A percentile compares a stretch with the other conserved stretches of the same genome.
Conservation (phyloP, 2,888 invertebrate genomes). For the Amiota minor region DNA sequence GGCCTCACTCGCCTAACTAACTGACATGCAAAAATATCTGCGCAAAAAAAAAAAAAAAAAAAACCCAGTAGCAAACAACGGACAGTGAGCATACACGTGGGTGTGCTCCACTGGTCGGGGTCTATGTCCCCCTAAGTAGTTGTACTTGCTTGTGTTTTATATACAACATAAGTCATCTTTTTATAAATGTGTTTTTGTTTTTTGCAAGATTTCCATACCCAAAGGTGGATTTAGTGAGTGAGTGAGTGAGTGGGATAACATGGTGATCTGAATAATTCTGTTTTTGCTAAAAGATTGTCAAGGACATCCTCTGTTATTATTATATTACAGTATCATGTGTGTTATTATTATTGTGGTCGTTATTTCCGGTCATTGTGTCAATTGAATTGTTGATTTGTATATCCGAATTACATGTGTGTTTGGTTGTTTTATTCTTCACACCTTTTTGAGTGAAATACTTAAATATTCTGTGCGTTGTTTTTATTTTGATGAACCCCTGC, state of each 20-base stretch:
- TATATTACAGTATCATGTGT: no score
- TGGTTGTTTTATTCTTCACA: not conserved
- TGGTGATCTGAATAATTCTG: not conserved
- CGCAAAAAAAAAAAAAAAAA: not conserved
- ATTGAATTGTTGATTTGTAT: slow-evolving; percentile 14
- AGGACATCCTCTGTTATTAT: no score
- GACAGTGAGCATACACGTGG: not conserved
- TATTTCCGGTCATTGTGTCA: slow-evolving; percentile 9
- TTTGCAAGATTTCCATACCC: no score
- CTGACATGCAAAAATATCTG: not conserved
- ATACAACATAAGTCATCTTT: no score
- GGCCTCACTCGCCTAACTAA: not conserved
- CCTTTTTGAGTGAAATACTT: not conserved
- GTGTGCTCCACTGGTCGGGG: not conserved
- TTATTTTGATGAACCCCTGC: not conserved
- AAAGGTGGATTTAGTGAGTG: no score
- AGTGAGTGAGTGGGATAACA: not conserved
- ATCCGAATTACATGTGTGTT: not conserved
- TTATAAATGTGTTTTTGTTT: no score
- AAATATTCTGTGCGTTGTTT: no score
- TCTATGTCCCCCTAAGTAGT: not conserved
- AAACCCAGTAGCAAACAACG: not conserved
- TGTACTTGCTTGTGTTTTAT: no score
- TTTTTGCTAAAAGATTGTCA: no score
- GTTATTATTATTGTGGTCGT: not conserved